Evolutionary conservation across 1,140 invertebrate genomes (phyloP).

Genomic region (Brachionus rubens): DNA sequence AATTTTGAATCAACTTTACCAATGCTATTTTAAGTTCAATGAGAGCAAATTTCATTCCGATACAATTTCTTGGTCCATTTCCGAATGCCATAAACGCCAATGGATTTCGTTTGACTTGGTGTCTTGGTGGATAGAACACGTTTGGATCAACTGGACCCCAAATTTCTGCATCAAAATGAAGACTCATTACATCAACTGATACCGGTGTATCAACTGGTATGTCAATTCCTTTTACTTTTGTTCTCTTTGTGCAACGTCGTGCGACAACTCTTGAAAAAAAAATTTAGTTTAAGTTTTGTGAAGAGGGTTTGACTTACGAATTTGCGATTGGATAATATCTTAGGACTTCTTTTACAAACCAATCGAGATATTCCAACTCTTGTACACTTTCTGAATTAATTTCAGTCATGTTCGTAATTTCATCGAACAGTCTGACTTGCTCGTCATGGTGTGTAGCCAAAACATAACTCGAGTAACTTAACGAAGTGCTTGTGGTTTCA

Average conservation of each 20-base stretch:
- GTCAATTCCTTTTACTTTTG: conserved; percentile 51
- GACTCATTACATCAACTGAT: conserved; percentile 54
- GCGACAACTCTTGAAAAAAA: conserved; percentile 51
- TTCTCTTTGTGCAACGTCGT: conserved; percentile 51
- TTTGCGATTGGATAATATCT: conserved; percentile 36
- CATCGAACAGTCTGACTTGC: conserved; percentile 60
- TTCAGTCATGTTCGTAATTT: conserved; percentile 50
- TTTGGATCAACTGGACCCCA: conserved; percentile 54
- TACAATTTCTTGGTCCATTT: conserved; percentile 57
- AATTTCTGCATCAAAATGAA: conserved; percentile 55
- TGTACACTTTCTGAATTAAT: conserved; percentile 52
- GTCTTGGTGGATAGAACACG: conserved; percentile 55
- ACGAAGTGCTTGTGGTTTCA: conserved; percentile 61
- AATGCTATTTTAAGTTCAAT: conserved; percentile 54
- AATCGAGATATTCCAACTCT: conserved; percentile 12
- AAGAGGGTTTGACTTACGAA: conserved; percentile 53
- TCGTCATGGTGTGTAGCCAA: conserved; percentile 61
- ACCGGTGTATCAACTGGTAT: conserved; percentile 56
- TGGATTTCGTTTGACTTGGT: conserved; percentile 49
- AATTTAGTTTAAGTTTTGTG: conserved; percentile 14
- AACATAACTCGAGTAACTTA: conserved; percentile 61
- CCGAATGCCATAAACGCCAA: conserved; percentile 57
- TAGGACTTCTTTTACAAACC: neutral
- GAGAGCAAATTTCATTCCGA: conserved; percentile 57
- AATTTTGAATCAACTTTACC: conserved; percentile 11